Evolutionary conservation across 1,140 invertebrate species (phyloP), one percentile per base, ranked within the genome.

Genomic region (Drosophila nigrodunni): DNA sequence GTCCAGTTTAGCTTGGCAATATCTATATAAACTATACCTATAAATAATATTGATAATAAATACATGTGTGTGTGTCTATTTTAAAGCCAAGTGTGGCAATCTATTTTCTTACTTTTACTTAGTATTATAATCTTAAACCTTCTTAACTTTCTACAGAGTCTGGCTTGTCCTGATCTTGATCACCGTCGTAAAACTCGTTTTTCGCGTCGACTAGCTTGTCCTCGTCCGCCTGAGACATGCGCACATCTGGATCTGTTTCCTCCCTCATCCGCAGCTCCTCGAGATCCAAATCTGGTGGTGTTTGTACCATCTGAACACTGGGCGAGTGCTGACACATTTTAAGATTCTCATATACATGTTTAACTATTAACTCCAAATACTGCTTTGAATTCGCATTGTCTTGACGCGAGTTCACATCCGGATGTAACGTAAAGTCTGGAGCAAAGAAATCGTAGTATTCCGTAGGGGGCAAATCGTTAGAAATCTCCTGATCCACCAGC

Each of bases 391-490:
- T 99, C 0, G 96, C 97, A 92, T 99, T 99, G 71, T 98, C 97
- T 87, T 96, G 95, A 59, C 92, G 80, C n/a, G 80, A 92, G 62
- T 96, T 95, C 8, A 98, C 95, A 66, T 98, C 97, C 0, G 98
- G 97, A 93, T 98, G 97, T 5, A 99, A 92, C 2, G 96, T 97
- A 83, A 98, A 99, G 92, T 99, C 98, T 0, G 98, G 98, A 21
- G 97, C 97, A 92, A 99, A 99, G 90, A 98, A 99, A 88, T 99
- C 98, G 39, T 98, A 94, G 90, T 99, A 99, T 92, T 99, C 98
- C 7, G 96, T 98, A 80, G 98, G 97, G 0, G 98, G 98, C 34
- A 99, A 93, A 89, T 99, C 97, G 89, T 98, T 98, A 41, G 96
- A 96, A 34, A 99, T 98, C 47, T 96, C 95, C 87, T 98, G 96